Conservation (phyloP, 2,113 vertebrate species). For the Pseudorectes ferrugineus region DNA sequence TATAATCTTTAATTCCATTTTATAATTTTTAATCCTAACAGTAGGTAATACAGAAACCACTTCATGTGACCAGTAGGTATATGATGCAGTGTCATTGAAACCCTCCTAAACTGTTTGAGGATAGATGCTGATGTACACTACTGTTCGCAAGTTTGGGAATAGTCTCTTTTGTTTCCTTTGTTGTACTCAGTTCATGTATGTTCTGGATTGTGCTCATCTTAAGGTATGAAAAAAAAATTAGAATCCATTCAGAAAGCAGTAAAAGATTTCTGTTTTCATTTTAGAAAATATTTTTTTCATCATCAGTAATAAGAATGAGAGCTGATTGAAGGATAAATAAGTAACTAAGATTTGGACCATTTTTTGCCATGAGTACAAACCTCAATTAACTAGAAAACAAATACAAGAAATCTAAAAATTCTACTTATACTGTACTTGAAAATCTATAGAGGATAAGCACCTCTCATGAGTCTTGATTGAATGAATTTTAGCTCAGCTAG, state of each 20-base stretch:
- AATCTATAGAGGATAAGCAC: neutral
- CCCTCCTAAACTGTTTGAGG: neutral
- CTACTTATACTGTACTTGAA: neutral
- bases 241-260: neutral
- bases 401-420: neutral
- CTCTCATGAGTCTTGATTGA: neutral
- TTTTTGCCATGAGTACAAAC: neutral
- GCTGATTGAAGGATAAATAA: neutral
- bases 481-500: neutral
- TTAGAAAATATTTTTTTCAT: neutral
- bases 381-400: neutral
- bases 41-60: neutral
- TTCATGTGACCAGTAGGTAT: neutral
- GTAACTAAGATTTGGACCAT: neutral
- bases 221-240: neutral
- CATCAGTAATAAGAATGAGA: neutral
- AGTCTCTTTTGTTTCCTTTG: neutral
- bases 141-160: neutral
- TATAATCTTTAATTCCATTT: neutral
- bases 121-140: neutral
- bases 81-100: neutral
- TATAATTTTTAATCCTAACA: neutral
- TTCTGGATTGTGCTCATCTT: neutral
- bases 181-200: neutral
- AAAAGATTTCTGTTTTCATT: neutral